Base-by-base conservation (phyloP, 2,113 vertebrate species). In the Panthera uncia region DNA sequence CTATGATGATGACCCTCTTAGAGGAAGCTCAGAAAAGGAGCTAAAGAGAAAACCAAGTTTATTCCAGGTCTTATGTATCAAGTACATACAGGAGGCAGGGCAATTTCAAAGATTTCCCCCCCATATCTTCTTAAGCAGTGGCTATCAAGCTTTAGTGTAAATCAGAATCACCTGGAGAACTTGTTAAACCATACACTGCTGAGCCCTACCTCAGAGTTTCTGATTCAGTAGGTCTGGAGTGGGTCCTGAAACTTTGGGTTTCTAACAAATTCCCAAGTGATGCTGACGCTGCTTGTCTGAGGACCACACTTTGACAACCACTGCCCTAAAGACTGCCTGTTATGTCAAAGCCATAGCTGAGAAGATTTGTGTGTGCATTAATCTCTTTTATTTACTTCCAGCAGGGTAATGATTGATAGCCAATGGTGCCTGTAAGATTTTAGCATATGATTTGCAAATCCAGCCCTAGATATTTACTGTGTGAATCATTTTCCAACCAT, bases 401-500 rank as follows among this genome's bases (percentile, higher is more conserved):
- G 55, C 57, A 91, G 23, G n/a, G n/a, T 36, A 96, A 76, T 81
- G 68, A 95, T 27, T 95, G 90, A 96, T 95, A 66, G 45, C 3
- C 82, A 90, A 84, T 19, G 74, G 89, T 84, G 83, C 76, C 69
- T 78, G 71, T 16, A 97, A 94, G 74, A 91, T 50, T 94, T 96
- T 91, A 96, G 82, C 90, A 94, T 84, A 93, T 57, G 92, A 98
- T 93, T 96, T 97, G 90, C 78, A 98, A 96, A 97, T 96, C 83
- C 69, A 94, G 33, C 5, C 86, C 45, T 57, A 91, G 85, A 76
- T 97, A 83, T 94, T 96, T 98, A 87, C 57, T 69, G 29, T 81
- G 73, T 98, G 95, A 97, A 88, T 97, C 94, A 98, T 94, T 96
- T 92, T 86, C 79, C 55, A 96, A 95, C 87, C 84, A 95, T 91